Conservation (phyloP, 2,113 vertebrate species). For the Glaucomys volans region DNA sequence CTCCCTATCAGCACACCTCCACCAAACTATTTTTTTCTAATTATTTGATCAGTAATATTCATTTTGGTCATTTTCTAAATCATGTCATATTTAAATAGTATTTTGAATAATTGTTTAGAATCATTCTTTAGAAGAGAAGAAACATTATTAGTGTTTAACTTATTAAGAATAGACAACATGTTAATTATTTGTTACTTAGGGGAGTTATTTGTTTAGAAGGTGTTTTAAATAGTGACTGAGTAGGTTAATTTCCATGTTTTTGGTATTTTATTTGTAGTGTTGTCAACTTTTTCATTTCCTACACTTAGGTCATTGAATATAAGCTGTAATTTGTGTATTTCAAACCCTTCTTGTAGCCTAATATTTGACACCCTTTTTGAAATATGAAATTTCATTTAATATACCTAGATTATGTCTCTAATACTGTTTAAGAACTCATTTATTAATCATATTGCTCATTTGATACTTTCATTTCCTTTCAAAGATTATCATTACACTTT, state of each 20-base stretch:
- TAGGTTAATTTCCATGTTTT: not conserved
- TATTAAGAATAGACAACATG: not conserved
- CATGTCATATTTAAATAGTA: not conserved
- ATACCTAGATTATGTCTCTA: not conserved
- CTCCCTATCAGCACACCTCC: fast-evolving
- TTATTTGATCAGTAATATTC: not conserved
- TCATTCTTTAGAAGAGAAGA: too few relatives aligned
- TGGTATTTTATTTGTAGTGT: not conserved
- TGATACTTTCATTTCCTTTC: not conserved
- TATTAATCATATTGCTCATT: not conserved
- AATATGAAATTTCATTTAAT: not conserved
- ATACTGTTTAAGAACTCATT: not conserved
- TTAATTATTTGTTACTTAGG: not conserved
- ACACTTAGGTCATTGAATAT: not conserved
- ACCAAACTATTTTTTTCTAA: too few relatives aligned
- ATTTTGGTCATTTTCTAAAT: not conserved
- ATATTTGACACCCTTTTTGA: not conserved
- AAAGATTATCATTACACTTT: not conserved
- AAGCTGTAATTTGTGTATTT: not conserved
- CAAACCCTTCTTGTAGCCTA: not conserved
- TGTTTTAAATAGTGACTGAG: not conserved
- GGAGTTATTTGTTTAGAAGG: not conserved
- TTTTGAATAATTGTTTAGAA: not conserved
- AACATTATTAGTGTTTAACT: too few relatives aligned
- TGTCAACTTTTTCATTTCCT: not conserved